Base-by-base conservation (phyloP, 2,113 vertebrate genomes). In the Dunckerocampus dactyliophorus region DNA sequence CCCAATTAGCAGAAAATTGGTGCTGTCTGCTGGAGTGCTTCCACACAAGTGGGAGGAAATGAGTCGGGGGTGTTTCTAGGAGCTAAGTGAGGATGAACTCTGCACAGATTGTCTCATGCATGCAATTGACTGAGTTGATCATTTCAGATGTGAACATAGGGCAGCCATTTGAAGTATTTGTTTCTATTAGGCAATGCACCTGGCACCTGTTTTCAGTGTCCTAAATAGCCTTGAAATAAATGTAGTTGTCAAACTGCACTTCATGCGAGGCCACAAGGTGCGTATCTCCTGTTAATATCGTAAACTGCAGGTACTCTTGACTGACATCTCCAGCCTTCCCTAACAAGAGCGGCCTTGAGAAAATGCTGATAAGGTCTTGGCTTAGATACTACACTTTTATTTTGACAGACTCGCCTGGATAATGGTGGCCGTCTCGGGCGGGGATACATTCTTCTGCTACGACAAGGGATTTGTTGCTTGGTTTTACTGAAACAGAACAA, bases 1-100 rank as follows among this genome's bases (percentile, higher is more conserved):
- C 75, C 80, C 89, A 91, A 89, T 91, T 91, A 90, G 88, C 87
- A 89, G 88, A 89, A 88, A 89, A 91, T 91, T 88, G 86, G 83
- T 86, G 82, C 85, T 89, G 88, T 89, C 87, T 89, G 86, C 87
- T 83, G 75, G 71, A 88, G 83, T 65, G 67, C 68, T 73, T 87
- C 79, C 77, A 43, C 78, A 45, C 7, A 75, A 79, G 81, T 71
- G 62, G 58, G 55, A 47, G 64, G n/a, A 20, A 20, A 20, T 7
- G 17, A 11, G n/a, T 3, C 10, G 2, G 19, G 2, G 10, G 47
- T 31, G 14, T 31, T 31, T 21, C 17, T 19, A 9, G 16, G 24
- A 61, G 50, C 3, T 63, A 56, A 47, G 57, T 24, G 57, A 63
- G 60, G 45, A 63, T 68, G 54, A 68, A 70, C 63, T 67, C 20